These are phyloP conservation scores for Morbakka virulenta DNA, from an alignment of 30 jellyfish, hydroid and myxozoan genomes.

Conservation along the genomic window DNA sequence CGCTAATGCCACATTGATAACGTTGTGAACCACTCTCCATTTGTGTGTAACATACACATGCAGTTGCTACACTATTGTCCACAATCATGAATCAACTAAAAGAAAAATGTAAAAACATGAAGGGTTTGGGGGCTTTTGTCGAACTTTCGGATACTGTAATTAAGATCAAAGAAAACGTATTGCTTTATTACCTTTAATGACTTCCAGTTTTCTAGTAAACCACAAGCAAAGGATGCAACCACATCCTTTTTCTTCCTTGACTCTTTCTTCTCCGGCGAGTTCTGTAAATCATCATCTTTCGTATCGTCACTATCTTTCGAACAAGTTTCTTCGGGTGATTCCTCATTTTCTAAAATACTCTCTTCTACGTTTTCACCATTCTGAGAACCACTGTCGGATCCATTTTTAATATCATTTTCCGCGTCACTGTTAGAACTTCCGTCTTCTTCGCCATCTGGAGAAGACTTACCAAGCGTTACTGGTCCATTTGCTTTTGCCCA, in stretches of 20 bases:
- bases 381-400: background rate
- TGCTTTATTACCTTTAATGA: slow-evolving; percentile 61
- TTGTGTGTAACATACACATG: too few relatives aligned
- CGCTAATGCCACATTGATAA: too few relatives aligned
- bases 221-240: slow-evolving; percentile 56
- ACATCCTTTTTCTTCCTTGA: slow-evolving; percentile 59
- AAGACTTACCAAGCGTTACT: background rate
- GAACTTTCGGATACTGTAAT: too few relatives aligned
- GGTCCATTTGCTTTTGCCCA: slow-evolving; percentile 52
- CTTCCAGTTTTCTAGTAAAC: slow-evolving; percentile 76
- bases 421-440: slow-evolving; percentile 82
- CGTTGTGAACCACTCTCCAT: too few relatives aligned
- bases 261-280: slow-evolving; percentile 19
- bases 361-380: background rate
- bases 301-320: background rate
- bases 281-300: slow-evolving; percentile 22
- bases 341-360: background rate
- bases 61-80: too few relatives aligned
- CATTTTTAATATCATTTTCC: slow-evolving; percentile 54
- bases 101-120: background rate
- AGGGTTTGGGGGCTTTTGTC: background rate
- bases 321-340: slow-evolving; percentile 30
- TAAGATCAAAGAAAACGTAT: too few relatives aligned
- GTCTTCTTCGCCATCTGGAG: slow-evolving; percentile 76
- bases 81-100: background rate